phyloP scores from a whole-genome alignment of 2,797 vertebrate species.

The Macropodus opercularis region DNA sequence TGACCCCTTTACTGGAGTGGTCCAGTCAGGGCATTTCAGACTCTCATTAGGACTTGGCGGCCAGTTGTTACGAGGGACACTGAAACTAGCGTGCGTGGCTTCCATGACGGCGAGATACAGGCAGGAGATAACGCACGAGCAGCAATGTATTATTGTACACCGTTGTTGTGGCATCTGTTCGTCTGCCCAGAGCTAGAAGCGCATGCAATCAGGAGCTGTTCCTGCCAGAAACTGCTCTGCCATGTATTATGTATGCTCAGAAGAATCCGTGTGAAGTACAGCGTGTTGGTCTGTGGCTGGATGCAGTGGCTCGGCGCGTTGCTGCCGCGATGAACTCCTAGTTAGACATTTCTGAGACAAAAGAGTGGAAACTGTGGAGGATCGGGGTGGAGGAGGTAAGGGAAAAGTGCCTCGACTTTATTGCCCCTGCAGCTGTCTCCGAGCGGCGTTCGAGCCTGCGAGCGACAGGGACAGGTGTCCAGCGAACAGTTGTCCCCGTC shows the following conservation, averaged over 20 bases:
- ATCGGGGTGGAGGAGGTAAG: conserved; percentile 41
- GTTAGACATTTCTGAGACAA: conserved; percentile 30
- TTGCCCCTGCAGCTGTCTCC: conserved; percentile 81
- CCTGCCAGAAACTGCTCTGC: conserved; percentile 66
- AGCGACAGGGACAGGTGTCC: conserved; percentile 81
- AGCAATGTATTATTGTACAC: conserved; percentile 47
- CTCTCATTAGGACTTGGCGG: conserved; percentile 37
- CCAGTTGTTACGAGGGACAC: conserved; percentile 31
- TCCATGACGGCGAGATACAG: conserved; percentile 47
- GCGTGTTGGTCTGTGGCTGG: conserved; percentile 37
- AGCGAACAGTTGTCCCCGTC: conserved; percentile 73
- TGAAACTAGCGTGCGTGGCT: conserved; percentile 28
- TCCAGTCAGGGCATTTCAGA: conserved; percentile 57
- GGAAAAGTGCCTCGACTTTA: conserved; percentile 66
- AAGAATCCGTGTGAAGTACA: conserved; percentile 53
- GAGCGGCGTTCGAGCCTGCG: conserved; percentile 68
- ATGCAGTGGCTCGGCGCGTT: conserved; percentile 35
- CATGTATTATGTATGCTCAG: conserved; percentile 74
- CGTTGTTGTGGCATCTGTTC: conserved; percentile 75
- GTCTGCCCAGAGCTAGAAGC: conserved; percentile 65
- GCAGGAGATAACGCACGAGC: conserved; percentile 48
- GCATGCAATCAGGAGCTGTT: conserved; percentile 65
- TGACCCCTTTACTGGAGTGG: conserved; percentile 64
- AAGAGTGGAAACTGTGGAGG: conserved; percentile 51
- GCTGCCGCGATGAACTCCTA: conserved; percentile 44